Evolutionary conservation across 2,888 invertebrate genomes (phyloP).

Genomic region (Ennomos erosarius): DNA sequence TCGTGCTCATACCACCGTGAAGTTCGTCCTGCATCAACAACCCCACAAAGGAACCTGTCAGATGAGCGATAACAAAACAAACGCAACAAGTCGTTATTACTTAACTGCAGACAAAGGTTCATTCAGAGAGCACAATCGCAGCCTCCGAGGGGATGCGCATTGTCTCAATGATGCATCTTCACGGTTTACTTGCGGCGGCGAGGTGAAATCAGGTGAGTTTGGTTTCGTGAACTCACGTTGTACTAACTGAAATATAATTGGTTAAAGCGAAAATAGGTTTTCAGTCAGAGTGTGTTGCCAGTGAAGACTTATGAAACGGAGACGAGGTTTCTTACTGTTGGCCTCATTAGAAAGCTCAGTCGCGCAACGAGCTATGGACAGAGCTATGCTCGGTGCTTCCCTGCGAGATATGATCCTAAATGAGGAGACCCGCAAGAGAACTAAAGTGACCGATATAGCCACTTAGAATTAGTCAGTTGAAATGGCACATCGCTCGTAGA

Average conservation of each 20-base stretch:
- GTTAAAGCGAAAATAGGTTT: too few species aligned
- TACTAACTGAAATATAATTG: neutral
- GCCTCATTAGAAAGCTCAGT: too few species aligned
- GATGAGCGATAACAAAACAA: slow-evolving; percentile 35
- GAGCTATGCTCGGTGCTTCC: too few species aligned
- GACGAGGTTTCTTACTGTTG: too few species aligned
- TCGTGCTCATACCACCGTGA: slow-evolving; percentile 20
- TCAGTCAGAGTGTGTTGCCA: too few species aligned
- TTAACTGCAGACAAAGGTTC: slow-evolving; percentile 38
- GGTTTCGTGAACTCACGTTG: slow-evolving; percentile 7
- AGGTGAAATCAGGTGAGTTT: slow-evolving; percentile 37
- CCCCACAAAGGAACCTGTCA: slow-evolving; percentile 27
- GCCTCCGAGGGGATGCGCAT: slow-evolving; percentile 36
- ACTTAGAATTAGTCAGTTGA: too few species aligned
- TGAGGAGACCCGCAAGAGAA: too few species aligned
- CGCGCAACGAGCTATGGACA: too few species aligned
- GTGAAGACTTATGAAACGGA: too few species aligned
- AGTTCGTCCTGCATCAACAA: slow-evolving; percentile 27
- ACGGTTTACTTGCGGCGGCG: slow-evolving; percentile 34
- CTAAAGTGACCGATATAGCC: too few species aligned
- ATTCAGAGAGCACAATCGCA: slow-evolving; percentile 39
- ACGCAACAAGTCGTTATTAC: slow-evolving; percentile 40
- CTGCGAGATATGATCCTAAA: too few species aligned
- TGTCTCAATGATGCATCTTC: slow-evolving; percentile 40
- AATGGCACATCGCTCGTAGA: too few species aligned